These are phyloP conservation scores for Syngnathus scovelli DNA, from an alignment of 2,113 vertebrate species.

Conservation along the genomic window DNA sequence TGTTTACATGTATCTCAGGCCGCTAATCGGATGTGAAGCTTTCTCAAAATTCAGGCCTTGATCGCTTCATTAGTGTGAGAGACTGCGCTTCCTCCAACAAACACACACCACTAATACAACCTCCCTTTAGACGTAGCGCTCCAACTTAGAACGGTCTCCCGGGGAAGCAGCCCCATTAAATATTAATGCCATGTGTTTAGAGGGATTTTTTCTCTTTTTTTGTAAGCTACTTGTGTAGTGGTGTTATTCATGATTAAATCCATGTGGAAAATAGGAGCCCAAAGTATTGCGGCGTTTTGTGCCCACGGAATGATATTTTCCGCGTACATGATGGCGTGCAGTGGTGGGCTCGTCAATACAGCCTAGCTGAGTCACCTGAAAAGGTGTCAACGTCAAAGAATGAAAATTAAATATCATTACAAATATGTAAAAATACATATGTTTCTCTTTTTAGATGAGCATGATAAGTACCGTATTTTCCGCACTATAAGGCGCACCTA, in stretches of 20 bases:
- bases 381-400: too few species aligned
- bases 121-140: constrained; percentile 78
- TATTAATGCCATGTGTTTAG: constrained; percentile 82
- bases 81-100: constrained; percentile 76
- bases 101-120: constrained; percentile 77
- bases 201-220: constrained; percentile 60
- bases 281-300: constrained; percentile 31
- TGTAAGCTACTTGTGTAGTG: constrained; percentile 61
- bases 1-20: constrained; percentile 64
- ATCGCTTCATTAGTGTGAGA: constrained; percentile 65
- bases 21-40: constrained; percentile 58
- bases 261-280: constrained; percentile 47
- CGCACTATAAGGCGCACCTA: too few species aligned
- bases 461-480: too few species aligned
- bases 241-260: constrained; percentile 48
- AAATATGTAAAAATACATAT: too few species aligned
- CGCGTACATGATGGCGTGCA: constrained; percentile 52
- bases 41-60: constrained; percentile 60
- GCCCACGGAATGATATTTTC: constrained; percentile 55
- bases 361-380: too few species aligned
- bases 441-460: too few species aligned
- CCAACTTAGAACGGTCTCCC: constrained; percentile 67
- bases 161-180: constrained; percentile 78
- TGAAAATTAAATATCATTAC: too few species aligned
- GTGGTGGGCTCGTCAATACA: too few species aligned